These are phyloP conservation scores for Gymnothorax reevesii DNA, from an alignment of 2,797 vertebrate species.

Conservation along the genomic window DNA sequence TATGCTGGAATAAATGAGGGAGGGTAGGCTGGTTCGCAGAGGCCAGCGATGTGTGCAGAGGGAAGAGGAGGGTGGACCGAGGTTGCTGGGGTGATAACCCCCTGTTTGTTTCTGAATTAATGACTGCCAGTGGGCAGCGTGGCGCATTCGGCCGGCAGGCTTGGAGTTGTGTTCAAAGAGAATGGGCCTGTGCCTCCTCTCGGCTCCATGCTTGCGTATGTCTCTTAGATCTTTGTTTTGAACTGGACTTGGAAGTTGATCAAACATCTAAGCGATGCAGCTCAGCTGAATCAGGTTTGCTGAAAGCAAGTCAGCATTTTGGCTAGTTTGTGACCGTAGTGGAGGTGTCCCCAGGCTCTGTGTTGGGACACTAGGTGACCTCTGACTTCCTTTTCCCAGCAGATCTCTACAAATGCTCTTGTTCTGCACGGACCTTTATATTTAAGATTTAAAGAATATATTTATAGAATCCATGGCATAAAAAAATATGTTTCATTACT, in stretches of 20 bases:
- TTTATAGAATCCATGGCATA: not conserved
- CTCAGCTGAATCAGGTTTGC: not conserved
- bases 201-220: not conserved
- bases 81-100: not conserved
- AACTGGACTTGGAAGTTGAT: not conserved
- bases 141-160: not conserved
- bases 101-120: constrained; percentile 2
- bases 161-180: not conserved
- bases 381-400: not conserved
- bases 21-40: not conserved
- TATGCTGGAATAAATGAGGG: not conserved
- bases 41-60: not conserved
- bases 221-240: not conserved
- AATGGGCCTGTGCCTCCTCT: not conserved
- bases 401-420: not conserved
- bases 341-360: not conserved
- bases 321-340: not conserved
- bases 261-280: not conserved
- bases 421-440: not conserved
- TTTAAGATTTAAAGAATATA: no score
- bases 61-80: not conserved
- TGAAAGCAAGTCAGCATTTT: not conserved
- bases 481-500: not conserved
- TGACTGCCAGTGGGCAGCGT: not conserved
- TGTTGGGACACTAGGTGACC: not conserved